Evolutionary conservation across 2,113 vertebrate species (phyloP).

Genomic region (Arothron firmamentum): DNA sequence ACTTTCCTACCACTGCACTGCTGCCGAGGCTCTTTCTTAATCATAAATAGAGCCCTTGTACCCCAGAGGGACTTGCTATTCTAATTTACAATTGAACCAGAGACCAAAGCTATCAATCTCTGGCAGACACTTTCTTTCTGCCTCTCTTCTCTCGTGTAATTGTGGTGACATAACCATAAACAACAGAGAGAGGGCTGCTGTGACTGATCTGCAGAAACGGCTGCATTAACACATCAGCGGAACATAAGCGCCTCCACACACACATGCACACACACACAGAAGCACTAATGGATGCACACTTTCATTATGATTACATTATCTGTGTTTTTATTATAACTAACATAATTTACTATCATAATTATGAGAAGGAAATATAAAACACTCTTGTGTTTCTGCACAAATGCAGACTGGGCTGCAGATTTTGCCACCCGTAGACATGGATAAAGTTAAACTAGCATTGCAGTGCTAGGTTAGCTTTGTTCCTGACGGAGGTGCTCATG

Average conservation of each 20-base stretch:
- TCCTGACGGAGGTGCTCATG: background rate
- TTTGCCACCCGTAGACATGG: no score
- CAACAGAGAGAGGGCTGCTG: conserved; percentile 72
- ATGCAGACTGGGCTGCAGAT: no score
- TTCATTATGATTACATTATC: no score
- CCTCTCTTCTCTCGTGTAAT: conserved; percentile 80
- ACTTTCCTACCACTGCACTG: conserved; percentile 93
- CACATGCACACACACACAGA: background rate
- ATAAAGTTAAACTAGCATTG: no score
- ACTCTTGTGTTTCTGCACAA: no score
- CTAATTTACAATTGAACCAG: conserved; percentile 99
- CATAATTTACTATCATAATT: no score
- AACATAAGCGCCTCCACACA: conserved; percentile 40
- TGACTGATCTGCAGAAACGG: conserved; percentile 75
- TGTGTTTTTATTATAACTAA: no score
- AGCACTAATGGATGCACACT: conserved; percentile 2
- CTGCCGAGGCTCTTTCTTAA: conserved; percentile 98
- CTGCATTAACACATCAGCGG: conserved; percentile 62
- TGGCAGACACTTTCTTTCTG: conserved; percentile 81
- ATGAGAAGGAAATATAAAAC: no score
- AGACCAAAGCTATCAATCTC: conserved; percentile 99
- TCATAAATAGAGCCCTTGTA: conserved; percentile 95
- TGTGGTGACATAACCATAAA: conserved; percentile 90
- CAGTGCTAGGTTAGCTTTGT: background rate
- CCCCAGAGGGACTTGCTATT: conserved; percentile 91